Percentiles rank a stretch among this genome's conserved stretches.
Evolutionary conservation across 2,113 vertebrate species (phyloP).

Genomic region (Prietella phreatophila): DNA sequence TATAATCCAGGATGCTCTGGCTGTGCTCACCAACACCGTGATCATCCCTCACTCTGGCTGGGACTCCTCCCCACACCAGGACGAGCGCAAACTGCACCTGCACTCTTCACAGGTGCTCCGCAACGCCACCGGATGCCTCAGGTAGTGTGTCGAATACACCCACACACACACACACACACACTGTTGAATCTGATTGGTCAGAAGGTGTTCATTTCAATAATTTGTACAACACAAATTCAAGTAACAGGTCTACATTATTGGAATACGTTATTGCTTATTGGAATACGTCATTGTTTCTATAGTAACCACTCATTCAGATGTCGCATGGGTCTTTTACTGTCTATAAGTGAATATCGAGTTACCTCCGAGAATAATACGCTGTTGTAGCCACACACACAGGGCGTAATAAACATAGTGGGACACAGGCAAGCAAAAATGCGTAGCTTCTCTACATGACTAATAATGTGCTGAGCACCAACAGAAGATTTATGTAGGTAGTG

Average conservation of each 20-base stretch:
- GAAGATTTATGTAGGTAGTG: constrained; percentile 9
- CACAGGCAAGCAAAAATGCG: neutral
- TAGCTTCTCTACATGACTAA: neutral
- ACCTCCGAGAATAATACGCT: neutral
- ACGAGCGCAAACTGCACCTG: constrained; percentile 92
- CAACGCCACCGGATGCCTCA: constrained; percentile 96
- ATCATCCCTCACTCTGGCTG: constrained; percentile 98
- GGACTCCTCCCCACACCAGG: constrained; percentile 92
- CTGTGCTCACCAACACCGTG: constrained; percentile 94
- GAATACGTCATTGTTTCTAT: neutral
- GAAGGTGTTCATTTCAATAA: neutral
- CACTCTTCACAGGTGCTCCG: constrained; percentile 99
- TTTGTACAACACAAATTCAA: neutral
- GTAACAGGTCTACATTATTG: neutral
- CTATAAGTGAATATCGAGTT: neutral
- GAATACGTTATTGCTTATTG: neutral
- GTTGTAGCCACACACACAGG: neutral
- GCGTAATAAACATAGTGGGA: neutral
- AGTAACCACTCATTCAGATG: neutral
- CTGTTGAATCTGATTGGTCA: neutral
- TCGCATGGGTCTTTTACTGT: neutral
- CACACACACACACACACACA: neutral
- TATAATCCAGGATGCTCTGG: constrained; percentile 97
- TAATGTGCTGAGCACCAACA: neutral
- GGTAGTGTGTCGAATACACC: constrained; percentile 65